Evolutionary conservation across 2,888 invertebrate genomes (phyloP), one percentile per base, ranked within the genome.

Genomic region (Drosophila testacea): DNA sequence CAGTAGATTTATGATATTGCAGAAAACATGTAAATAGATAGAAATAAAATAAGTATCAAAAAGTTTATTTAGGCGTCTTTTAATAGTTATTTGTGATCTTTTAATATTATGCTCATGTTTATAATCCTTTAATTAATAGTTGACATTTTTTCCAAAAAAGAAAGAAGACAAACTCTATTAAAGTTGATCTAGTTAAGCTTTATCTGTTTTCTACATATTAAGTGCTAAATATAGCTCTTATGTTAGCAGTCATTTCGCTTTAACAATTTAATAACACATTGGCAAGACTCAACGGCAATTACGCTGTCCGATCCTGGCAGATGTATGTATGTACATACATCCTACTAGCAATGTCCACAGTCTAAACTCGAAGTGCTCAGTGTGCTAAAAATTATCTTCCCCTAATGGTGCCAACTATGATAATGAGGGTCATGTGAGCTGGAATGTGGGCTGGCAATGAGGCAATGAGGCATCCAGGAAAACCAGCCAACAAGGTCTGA

Each of bases 371-470:
- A n/a, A 42, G 39, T 42, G 57, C 27, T 22, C 42, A 56, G 64
- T 57, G 73, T 71, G 63, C 41, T 32, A 73, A 74, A 86, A 88
- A 83, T 79, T 11, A 56, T 65, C 81, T 87, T 88, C 83, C 89
- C 88, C 89, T 91, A 90, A 91, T 90, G 91, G 91, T 91, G 88
- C 78, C 89, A 90, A 90, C 90, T 90, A 91, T 91, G 91, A 91
- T 92, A 92, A 92, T 91, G 91, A 92, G 91, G 90, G 90, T 88
- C 85, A 83, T 87, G 80, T 69, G 88, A 88, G 79, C 82, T 82
- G 89, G 81, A 85, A 89, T 87, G 88, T 82, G 81, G 80, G 79
- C 70, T 72, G 63, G 56, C 68, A 67, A 60, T 59, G 36, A 44
- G 52, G 10, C 38, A 56, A 42, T 34, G 27, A 34, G 51, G 51